Conservation (phyloP, 2,797 vertebrate species). For the Sebastes steindachneri region DNA sequence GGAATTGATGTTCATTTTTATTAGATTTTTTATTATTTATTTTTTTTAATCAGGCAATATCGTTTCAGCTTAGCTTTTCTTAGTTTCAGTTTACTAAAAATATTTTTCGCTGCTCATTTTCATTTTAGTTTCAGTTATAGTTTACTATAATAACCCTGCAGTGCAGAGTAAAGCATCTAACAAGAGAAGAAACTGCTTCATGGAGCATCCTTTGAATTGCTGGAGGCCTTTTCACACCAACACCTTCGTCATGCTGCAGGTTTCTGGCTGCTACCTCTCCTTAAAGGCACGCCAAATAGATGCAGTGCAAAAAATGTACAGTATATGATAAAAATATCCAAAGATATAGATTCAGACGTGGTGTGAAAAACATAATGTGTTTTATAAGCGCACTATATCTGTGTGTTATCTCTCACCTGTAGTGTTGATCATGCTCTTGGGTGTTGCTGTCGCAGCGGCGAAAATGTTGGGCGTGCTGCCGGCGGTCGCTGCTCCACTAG, state of each 20-base stretch:
- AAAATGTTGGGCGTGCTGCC: conserved; percentile 97
- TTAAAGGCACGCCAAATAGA: background rate
- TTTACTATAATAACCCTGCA: too few relatives aligned
- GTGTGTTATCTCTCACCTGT: conserved; percentile 86
- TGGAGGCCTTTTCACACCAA: conserved; percentile 21
- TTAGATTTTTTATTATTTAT: too few relatives aligned
- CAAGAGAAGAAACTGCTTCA: conserved; percentile 21
- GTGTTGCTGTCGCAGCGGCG: conserved; percentile 94
- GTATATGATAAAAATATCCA: background rate
- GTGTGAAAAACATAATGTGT: background rate
- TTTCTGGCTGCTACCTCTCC: background rate
- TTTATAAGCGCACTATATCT: background rate
- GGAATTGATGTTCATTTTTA: too few relatives aligned
- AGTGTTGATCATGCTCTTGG: conserved; percentile 99
- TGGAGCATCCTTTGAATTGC: conserved; percentile 5
- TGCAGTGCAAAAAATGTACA: background rate
- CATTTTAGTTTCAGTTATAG: too few relatives aligned
- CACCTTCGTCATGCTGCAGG: conserved; percentile 17
- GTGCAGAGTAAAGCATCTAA: background rate
- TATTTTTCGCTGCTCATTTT: too few relatives aligned
- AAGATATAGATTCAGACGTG: background rate
- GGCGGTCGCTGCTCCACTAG: conserved; percentile 86
- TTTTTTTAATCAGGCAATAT: too few relatives aligned
- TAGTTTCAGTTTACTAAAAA: too few relatives aligned
- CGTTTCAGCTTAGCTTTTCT: too few relatives aligned